Conservation (phyloP, 2,113 vertebrate genomes). For the Aramus guarauna region DNA sequence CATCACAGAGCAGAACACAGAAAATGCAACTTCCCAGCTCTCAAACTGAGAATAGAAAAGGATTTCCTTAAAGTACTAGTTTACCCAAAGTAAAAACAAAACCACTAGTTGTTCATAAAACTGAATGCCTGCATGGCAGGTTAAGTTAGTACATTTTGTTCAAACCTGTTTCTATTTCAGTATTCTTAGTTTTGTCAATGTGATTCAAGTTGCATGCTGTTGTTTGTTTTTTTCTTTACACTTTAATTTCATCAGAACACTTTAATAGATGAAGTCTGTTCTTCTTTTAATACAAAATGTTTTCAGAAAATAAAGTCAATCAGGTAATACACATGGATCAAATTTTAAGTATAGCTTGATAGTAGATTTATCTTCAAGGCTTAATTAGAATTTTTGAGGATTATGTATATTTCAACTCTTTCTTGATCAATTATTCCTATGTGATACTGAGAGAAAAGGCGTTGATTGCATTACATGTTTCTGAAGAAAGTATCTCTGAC, state of each 20-base stretch:
- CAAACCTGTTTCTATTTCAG: not conserved
- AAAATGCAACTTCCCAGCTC: not conserved
- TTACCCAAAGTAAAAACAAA: not conserved
- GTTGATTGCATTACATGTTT: conserved; percentile 23
- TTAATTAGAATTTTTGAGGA: not conserved
- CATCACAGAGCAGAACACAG: not conserved
- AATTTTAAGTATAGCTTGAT: not conserved
- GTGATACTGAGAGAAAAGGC: not conserved
- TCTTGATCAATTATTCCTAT: not conserved
- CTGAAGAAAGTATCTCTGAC: conserved; percentile 19
- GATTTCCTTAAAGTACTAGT: not conserved
- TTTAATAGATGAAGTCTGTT: not conserved
- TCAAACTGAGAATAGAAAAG: not conserved
- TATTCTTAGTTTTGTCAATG: not conserved
- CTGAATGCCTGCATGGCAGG: not conserved
- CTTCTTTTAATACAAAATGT: not conserved
- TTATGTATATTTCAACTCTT: not conserved
- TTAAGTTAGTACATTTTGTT: not conserved
- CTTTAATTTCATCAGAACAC: not conserved
- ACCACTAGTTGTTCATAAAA: not conserved
- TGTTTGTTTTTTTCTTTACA: not conserved
- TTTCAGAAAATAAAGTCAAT: not conserved
- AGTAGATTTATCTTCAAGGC: not conserved
- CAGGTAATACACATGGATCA: not conserved
- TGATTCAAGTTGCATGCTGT: not conserved